phyloP scores from a whole-genome alignment of 2,888 invertebrate genomes.

The Leptura quadrifasciata region DNA sequence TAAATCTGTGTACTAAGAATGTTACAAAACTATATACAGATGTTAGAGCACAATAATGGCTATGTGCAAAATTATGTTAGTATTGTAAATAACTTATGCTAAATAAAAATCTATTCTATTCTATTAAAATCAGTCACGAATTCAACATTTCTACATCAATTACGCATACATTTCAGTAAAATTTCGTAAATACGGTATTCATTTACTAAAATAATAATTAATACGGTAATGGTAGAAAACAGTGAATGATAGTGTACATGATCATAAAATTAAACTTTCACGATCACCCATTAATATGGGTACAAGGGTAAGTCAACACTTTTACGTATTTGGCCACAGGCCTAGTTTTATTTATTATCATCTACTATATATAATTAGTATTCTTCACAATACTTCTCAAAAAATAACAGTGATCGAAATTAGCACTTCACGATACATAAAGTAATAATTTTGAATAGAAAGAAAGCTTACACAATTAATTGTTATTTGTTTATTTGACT shows the following conservation, averaged over 20 bases:
- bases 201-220: not conserved
- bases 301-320: not conserved
- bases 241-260: not conserved
- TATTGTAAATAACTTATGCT: too few species aligned
- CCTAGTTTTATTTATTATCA: not conserved
- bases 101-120: too few species aligned
- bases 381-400: not conserved
- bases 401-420: slow-evolving; percentile 1
- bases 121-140: too few species aligned
- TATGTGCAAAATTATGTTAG: too few species aligned
- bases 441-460: not conserved
- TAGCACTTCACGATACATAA: not conserved
- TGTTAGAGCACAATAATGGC: too few species aligned
- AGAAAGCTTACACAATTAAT: too few species aligned
- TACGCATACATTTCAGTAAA: not conserved
- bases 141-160: too few species aligned
- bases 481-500: too few species aligned
- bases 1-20: too few species aligned
- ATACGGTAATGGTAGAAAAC: not conserved
- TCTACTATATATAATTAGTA: not conserved
- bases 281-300: not conserved
- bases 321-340: not conserved
- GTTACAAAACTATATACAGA: too few species aligned
- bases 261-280: not conserved
- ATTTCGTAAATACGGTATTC: not conserved